phyloP scores from a whole-genome alignment of 2,888 invertebrate species.

The Cheilosia pagana region DNA sequence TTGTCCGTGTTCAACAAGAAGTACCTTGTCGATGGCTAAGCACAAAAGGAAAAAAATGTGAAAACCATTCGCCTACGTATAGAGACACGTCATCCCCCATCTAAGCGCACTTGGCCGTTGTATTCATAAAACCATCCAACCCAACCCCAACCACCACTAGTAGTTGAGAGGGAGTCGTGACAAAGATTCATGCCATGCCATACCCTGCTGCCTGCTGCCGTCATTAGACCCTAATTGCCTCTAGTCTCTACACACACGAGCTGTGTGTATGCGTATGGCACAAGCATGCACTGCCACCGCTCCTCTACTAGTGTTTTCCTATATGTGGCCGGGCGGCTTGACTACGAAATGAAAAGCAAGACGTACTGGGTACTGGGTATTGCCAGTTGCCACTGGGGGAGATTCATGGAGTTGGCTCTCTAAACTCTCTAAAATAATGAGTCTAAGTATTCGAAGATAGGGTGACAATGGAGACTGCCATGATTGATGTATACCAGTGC shows the following conservation, averaged over 20 bases:
- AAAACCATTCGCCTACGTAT: slow-evolving; percentile 38
- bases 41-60: slow-evolving; percentile 31
- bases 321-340: slow-evolving; percentile 6
- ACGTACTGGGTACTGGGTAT: no score
- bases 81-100: slow-evolving; percentile 30
- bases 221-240: slow-evolving; percentile 74
- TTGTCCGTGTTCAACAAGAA: slow-evolving; percentile 50
- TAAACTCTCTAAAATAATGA: slow-evolving; percentile 74
- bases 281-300: slow-evolving; percentile 14
- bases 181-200: slow-evolving; percentile 54
- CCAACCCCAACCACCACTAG: slow-evolving; percentile 28
- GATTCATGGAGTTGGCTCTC: slow-evolving; percentile 53
- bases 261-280: slow-evolving; percentile 4
- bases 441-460: slow-evolving; percentile 70
- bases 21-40: slow-evolving; percentile 24
- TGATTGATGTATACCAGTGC: slow-evolving; percentile 57
- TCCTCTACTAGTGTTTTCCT: slow-evolving; percentile 6
- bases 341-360: slow-evolving; percentile 53
- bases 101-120: slow-evolving; percentile 60
- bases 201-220: slow-evolving; percentile 57
- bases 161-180: slow-evolving; percentile 65
- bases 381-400: slow-evolving; percentile 15
- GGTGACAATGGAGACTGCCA: slow-evolving; percentile 70
- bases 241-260: slow-evolving; percentile 37
- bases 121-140: slow-evolving; percentile 21